Conservation (phyloP, 2,888 invertebrate genomes). For the Papilio elwesi region DNA sequence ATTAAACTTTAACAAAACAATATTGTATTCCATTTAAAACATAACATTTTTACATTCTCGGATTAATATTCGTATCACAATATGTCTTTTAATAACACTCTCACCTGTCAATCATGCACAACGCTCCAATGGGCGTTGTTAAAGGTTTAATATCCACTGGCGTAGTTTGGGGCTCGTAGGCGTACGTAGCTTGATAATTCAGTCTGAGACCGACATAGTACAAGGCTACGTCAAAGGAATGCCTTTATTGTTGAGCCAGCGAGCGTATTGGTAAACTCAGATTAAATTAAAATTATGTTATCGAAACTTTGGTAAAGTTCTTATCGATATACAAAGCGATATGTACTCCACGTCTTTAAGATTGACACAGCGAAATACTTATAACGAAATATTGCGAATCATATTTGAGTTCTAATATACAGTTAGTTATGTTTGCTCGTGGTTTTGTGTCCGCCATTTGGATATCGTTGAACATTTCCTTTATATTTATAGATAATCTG, state of each 20-base stretch:
- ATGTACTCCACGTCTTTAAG: too few species aligned
- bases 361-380: too few species aligned
- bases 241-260: constrained; percentile 14
- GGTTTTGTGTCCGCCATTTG: too few species aligned
- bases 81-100: constrained; percentile 19
- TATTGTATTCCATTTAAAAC: too few species aligned
- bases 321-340: not conserved
- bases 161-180: constrained; percentile 19
- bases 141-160: constrained; percentile 34
- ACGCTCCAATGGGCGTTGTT: constrained; percentile 19
- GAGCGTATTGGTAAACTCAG: not conserved
- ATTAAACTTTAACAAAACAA: too few species aligned
- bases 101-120: constrained; percentile 26
- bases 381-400: too few species aligned
- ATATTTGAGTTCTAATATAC: too few species aligned
- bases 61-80: not conserved
- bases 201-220: constrained; percentile 20
- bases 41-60: not conserved
- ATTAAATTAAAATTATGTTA: not conserved
- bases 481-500: too few species aligned
- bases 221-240: constrained; percentile 25
- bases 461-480: too few species aligned
- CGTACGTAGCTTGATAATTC: constrained; percentile 36
- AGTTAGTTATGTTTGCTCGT: too few species aligned
- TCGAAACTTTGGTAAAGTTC: not conserved